Evolutionary conservation across 2,113 vertebrate species (phyloP), one percentile per base, ranked within the genome.

Genomic region (Orcinus orca): DNA sequence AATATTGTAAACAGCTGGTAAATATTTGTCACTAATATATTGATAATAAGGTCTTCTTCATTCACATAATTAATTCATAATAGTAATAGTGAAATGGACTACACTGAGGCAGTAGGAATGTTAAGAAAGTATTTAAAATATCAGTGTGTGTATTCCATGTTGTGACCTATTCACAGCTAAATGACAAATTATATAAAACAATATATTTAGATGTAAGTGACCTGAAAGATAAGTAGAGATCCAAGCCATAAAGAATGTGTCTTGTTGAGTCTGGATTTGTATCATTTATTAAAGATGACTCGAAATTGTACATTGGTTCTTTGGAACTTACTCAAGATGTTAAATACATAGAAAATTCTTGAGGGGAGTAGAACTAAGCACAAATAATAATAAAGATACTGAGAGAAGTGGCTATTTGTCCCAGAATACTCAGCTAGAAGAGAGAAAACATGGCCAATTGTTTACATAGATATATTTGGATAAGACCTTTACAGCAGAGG

Each of bases 401-500:
- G 71, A 85, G 31, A 81, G 55, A 84, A 44, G 44, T 20, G 8
- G 5, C 85, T 88, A 47, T 88, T 76, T 88, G 47, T 88, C 67
- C 67, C 85, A 95, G 55, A 73, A 93, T 83, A 14, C 50, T 91
- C 62, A 79, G 23, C 62, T 71, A 82, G 36, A 83, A 93, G 38
- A 89, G 41, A 33, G 8, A 84, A 58, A 92, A 55, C 38, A 38
- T 50, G 73, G 31, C 26, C 74, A 53, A 62, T 53, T 80, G 21
- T 93, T 92, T 96, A 53, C 26, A 23, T 60, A 63, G 82, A 86
- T 86, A 70, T 85, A 92, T 95, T 96, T 87, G 50, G 82, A 83
- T 87, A 29, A 80, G 73, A 90, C 26, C 62, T 89, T 95, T 95
- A 41, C 7, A 89, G 47, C 10, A 95, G 8, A 76, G 15, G 4